These are phyloP conservation scores for Tapirus indicus DNA, from an alignment of 2,797 vertebrate species.

Conservation along the genomic window DNA sequence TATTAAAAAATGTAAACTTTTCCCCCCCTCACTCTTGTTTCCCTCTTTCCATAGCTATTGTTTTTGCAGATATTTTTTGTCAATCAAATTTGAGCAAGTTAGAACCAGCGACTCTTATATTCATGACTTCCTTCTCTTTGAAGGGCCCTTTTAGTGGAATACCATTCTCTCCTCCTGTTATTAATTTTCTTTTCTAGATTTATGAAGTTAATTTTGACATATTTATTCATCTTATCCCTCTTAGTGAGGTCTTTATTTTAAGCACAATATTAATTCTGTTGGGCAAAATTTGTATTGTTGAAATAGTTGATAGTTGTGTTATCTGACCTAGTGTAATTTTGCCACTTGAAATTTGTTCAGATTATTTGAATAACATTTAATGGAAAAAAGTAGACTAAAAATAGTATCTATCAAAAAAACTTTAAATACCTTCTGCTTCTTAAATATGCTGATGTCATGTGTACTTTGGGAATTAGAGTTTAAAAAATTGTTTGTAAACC, in stretches of 20 bases:
- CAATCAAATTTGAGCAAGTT: neutral
- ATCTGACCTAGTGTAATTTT: neutral
- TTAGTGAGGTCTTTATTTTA: conserved; percentile 38
- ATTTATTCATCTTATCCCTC: conserved; percentile 21
- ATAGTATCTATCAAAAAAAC: neutral
- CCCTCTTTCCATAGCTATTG: neutral
- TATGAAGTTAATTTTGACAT: conserved; percentile 57
- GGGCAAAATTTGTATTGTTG: conserved; percentile 7
- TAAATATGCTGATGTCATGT: conserved; percentile 18
- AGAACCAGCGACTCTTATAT: neutral
- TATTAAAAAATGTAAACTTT: neutral
- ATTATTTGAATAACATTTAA: conserved; percentile 51
- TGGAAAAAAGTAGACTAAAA: conserved; percentile 1
- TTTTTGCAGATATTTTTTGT: neutral
- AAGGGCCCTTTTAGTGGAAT: neutral
- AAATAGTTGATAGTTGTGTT: conserved; percentile 21
- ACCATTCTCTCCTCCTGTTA: neutral
- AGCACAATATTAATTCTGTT: neutral
- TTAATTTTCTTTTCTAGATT: conserved; percentile 2
- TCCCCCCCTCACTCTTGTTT: neutral
- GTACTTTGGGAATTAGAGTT: conserved; percentile 50
- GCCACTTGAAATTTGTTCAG: conserved; percentile 31
- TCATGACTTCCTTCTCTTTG: neutral
- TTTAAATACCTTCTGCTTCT: neutral
- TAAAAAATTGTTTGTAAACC: conserved; percentile 17